Evolutionary conservation across 2,888 invertebrate genomes (phyloP), one percentile per base, ranked within the genome.

Genomic region (Melitaea athalia): DNA sequence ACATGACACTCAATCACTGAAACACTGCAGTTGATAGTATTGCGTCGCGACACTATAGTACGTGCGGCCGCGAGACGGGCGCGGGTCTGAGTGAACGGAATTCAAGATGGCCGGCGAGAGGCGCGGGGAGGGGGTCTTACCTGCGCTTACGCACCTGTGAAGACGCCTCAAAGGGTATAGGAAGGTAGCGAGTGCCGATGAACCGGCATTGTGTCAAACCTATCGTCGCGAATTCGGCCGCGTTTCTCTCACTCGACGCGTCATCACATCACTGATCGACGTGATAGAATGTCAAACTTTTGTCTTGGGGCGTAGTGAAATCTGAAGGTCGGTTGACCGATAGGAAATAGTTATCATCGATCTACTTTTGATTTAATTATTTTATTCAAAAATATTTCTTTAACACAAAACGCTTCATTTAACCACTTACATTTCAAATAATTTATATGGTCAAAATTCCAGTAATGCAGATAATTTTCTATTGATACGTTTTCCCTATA

Each of bases 1-100:
- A 89, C 91, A 91, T 89, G 84, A 86, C 90, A 91, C 89, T 81
- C 77, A 82, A 84, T 81, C 87, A 87, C 88, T 81, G 79, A 80
- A 79, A 80, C 87, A 87, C 87, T 81, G 76, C 78, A 78, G 77
- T 79, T 79, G 79, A 76, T 76, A 77, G 77, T 70, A 77, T 75
- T 72, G 68, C 73, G 75, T 77, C 78, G 73, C 65, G 74, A 72
- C 77, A 74, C 71, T 77, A 76, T 73, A 69, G 77, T 78, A 85
- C 89, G 89, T 88, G 88, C 88, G 77, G 83, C 85, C 89, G 87
- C 92, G 86, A 87, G 85, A 78, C 88, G 80, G 84, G 85, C 89
- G 91, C 91, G 92, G 87, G 85, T 86, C 86, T 87, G 89, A 90
- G 92, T 88, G 91, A 91, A 82, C 84, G 92, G 92, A 91, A 91